Evolutionary conservation across 2,888 invertebrate genomes (phyloP).

Genomic region (Ashinkailepas kermadecensis): DNA sequence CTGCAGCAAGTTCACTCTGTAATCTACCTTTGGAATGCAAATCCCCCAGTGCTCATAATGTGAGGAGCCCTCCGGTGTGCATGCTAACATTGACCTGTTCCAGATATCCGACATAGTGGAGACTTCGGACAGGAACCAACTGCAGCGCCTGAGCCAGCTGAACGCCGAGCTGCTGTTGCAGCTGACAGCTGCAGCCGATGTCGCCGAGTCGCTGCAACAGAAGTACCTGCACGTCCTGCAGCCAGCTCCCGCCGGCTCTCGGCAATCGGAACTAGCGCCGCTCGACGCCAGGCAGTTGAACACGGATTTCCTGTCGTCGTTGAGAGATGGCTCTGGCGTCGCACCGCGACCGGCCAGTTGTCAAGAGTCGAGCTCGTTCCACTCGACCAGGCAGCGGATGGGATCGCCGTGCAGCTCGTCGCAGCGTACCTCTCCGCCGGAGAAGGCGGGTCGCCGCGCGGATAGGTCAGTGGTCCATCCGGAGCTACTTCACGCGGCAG

Average conservation of each 20-base stretch:
- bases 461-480: neutral
- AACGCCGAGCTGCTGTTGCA: neutral
- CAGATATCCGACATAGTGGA: neutral
- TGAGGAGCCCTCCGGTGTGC: too few species aligned
- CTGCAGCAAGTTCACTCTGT: too few species aligned
- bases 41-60: too few species aligned
- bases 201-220: neutral
- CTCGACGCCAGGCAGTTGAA: neutral
- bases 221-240: neutral
- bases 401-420: neutral
- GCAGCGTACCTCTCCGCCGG: neutral
- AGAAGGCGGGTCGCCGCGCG: neutral
- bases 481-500: too few species aligned
- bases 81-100: too few species aligned
- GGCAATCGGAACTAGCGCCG: neutral
- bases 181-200: neutral
- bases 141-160: neutral
- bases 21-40: too few species aligned
- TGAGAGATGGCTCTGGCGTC: neutral
- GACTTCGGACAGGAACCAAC: neutral
- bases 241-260: neutral
- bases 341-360: neutral
- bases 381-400: neutral
- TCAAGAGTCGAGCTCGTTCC: neutral
- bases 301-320: neutral